Evolutionary conservation across 2,797 vertebrate genomes (phyloP).

Genomic region (Fistularia commersonii): DNA sequence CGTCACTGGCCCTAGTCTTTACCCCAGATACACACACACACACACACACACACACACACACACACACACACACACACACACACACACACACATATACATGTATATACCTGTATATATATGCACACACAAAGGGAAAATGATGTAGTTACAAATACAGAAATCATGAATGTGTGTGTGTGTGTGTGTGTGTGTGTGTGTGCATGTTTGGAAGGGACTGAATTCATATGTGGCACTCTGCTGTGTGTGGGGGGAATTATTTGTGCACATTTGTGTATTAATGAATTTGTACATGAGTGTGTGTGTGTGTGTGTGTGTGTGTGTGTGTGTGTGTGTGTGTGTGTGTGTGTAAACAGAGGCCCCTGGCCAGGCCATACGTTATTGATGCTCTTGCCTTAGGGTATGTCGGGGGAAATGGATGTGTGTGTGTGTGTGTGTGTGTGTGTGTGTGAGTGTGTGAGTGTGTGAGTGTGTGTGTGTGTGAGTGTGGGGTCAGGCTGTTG

Average conservation of each 20-base stretch:
- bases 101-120: too few relatives aligned
- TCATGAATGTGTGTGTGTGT: constrained; percentile 4
- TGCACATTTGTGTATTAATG: constrained; percentile 38
- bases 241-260: constrained; percentile 37
- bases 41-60: too few relatives aligned
- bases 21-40: too few relatives aligned
- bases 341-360: constrained; percentile 76
- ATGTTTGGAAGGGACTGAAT: constrained; percentile 49
- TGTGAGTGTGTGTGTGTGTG: too few relatives aligned
- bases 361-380: constrained; percentile 86
- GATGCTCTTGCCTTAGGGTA: constrained; percentile 92
- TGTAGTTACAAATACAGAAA: too few relatives aligned
- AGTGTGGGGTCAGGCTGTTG: constrained; percentile 84
- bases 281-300: constrained; percentile 22
- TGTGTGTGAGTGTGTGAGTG: constrained; percentile 40
- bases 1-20: too few relatives aligned
- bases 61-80: too few relatives aligned
- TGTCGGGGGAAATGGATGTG: constrained; percentile 80
- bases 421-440: constrained; percentile 28
- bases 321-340: constrained; percentile 66
- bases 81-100: too few relatives aligned
- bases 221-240: too few relatives aligned
- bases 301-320: constrained; percentile 12
- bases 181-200: constrained; percentile 46
- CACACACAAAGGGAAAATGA: too few relatives aligned